Base-by-base conservation (phyloP, 2,888 invertebrate species). In the Pecten maximus region DNA sequence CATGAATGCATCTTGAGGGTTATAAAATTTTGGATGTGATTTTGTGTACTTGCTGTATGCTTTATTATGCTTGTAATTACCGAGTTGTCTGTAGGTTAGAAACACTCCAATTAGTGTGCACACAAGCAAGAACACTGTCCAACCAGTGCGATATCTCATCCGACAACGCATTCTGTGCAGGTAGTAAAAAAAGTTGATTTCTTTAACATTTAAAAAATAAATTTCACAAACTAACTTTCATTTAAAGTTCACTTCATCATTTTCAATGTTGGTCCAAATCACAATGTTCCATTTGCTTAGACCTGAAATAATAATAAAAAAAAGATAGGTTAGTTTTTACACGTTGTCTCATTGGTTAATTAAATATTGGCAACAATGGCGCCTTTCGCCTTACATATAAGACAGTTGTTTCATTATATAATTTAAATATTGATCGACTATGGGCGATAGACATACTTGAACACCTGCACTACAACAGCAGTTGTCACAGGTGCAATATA, bases 111-210 rank as follows among this genome's bases (percentile, higher is more conserved):
- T 90, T 8, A 92, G 35, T 10, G 88, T 87, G 39, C 90, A 92
- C 8, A 92, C 48, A 40, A 92, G 87, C 2, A 92, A 87, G 40
- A 92, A 92, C 15, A 89, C 90, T 40, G 90, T 92, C 91, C 91
- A 92, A 6, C 89, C 91, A 10, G 91, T 54, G n/a, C 87, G 88
- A 74, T 89, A 92, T 28, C 91, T 87, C n/a, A 90, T 54, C 74
- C 91, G 50, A 50, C 90, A 91, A 87, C 91, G 90, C 91, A 92
- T 92, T 40, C 12, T 91, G 89, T 60, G n/a, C 60, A n/a, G 23
- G 60, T n/a, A 23, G 16, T 48, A 48, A 48, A 48, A 48, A 12
- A 48, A 48, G 15, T 15, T 4, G 23, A 23, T 23, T 60, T 60
- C 60, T 23, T 60, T 2, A n/a, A 10, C 74, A 74, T 35, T 44